phyloP scores from a whole-genome alignment of 2,888 invertebrate species.

The Ectemnius lituratus region DNA sequence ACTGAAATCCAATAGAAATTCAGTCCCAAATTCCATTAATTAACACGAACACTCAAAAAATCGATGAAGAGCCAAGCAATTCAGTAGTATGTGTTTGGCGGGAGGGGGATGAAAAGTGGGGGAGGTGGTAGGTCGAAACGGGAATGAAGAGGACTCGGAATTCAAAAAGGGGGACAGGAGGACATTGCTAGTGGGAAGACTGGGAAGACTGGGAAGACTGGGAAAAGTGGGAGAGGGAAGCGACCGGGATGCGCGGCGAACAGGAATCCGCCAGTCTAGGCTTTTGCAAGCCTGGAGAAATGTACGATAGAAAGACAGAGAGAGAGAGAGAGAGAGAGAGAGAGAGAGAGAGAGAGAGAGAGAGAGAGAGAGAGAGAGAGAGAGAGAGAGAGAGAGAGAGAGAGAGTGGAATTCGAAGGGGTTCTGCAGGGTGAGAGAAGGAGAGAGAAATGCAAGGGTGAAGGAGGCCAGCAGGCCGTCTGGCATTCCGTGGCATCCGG shows the following conservation, averaged over 20 bases:
- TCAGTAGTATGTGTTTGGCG: too few relatives aligned
- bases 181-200: too few relatives aligned
- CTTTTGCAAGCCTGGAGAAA: neutral
- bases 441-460: constrained; percentile 4
- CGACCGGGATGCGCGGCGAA: neutral
- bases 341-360: neutral
- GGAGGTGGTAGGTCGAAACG: too few relatives aligned
- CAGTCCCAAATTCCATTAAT: too few relatives aligned
- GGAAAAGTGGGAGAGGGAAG: neutral
- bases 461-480: constrained; percentile 24
- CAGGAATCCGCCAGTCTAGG: neutral
- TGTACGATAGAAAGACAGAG: neutral
- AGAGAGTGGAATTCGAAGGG: neutral
- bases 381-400: too few relatives aligned
- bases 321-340: constrained; percentile 9
- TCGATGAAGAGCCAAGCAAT: too few relatives aligned
- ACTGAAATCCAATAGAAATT: too few relatives aligned
- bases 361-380: constrained; percentile 6
- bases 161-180: too few relatives aligned
- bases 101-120: too few relatives aligned
- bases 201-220: too few relatives aligned
- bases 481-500: constrained; percentile 51
- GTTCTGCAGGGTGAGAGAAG: neutral
- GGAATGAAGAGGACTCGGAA: too few relatives aligned
- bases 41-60: too few relatives aligned